A percentile compares a stretch with the other conserved stretches of the same genome.
phyloP scores from a whole-genome alignment of 2,888 invertebrate genomes.

The Lochmaea capreae region DNA sequence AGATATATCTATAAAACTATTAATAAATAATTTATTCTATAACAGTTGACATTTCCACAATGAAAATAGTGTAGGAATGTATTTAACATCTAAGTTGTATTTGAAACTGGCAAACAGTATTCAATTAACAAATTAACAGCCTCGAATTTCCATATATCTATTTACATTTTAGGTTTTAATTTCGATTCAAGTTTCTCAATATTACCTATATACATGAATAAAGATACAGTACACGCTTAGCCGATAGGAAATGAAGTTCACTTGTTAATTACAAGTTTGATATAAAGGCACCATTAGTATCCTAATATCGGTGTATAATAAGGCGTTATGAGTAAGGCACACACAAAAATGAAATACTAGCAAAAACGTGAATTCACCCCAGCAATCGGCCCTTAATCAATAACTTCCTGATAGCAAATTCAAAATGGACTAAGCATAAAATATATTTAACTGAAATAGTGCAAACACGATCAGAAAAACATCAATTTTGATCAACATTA shows the following conservation, averaged over 20 bases:
- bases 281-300: background rate
- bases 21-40: background rate
- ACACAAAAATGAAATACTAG: background rate
- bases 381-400: background rate
- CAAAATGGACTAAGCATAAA: too few species aligned
- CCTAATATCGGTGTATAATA: background rate
- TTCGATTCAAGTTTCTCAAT: background rate
- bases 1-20: background rate
- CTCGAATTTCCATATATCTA: background rate
- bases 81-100: background rate
- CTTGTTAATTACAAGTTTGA: background rate
- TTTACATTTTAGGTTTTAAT: constrained; percentile 1
- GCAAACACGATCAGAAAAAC: too few species aligned
- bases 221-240: background rate
- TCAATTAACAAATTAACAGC: background rate
- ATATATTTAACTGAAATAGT: too few species aligned
- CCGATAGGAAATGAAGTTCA: background rate
- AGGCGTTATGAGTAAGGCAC: constrained; percentile 9
- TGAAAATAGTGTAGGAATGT: background rate
- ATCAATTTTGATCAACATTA: too few species aligned
- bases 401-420: too few species aligned
- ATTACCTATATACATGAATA: background rate
- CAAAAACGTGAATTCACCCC: background rate
- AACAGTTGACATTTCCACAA: too few species aligned
- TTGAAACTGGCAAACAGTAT: background rate